Conservation (phyloP, 2,113 vertebrate genomes). For the Ancistrus triradiatus region DNA sequence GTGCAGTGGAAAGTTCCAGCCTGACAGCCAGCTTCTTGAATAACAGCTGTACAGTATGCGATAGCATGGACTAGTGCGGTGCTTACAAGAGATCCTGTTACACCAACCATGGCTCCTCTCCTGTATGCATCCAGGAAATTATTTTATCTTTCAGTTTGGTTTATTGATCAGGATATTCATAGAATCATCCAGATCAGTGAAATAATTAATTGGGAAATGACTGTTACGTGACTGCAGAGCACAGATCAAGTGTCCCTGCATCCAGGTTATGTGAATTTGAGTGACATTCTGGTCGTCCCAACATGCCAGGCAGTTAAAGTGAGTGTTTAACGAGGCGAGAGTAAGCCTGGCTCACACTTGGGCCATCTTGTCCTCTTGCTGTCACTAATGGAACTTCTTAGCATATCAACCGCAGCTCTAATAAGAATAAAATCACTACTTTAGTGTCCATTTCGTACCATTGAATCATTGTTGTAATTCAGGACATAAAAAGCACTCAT, state of each 20-base stretch:
- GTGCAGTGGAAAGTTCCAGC: conserved; percentile 37
- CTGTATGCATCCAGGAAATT: background rate
- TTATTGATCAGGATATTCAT: background rate
- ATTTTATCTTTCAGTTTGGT: background rate
- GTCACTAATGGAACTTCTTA: background rate
- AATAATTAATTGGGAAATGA: background rate
- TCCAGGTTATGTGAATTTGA: background rate
- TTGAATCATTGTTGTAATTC: too few species aligned
- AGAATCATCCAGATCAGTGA: background rate
- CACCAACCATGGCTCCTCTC: background rate
- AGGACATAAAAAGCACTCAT: too few species aligned
- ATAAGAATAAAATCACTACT: too few species aligned
- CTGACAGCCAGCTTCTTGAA: conserved; percentile 21
- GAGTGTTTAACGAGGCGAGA: conserved; percentile 22
- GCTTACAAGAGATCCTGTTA: conserved; percentile 23
- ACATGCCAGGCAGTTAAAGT: background rate
- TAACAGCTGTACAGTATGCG: conserved; percentile 30
- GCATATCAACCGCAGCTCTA: background rate
- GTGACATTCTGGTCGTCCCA: background rate
- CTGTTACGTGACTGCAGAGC: background rate
- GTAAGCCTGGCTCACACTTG: conserved; percentile 1
- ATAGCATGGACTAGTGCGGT: conserved; percentile 10
- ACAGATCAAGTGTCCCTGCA: conserved; percentile 14
- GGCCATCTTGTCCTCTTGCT: background rate
- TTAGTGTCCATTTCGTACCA: too few species aligned